Evolutionary conservation across 2,888 invertebrate genomes (phyloP), one percentile per base, ranked within the genome.

Genomic region (Asteroscopus sphinx): DNA sequence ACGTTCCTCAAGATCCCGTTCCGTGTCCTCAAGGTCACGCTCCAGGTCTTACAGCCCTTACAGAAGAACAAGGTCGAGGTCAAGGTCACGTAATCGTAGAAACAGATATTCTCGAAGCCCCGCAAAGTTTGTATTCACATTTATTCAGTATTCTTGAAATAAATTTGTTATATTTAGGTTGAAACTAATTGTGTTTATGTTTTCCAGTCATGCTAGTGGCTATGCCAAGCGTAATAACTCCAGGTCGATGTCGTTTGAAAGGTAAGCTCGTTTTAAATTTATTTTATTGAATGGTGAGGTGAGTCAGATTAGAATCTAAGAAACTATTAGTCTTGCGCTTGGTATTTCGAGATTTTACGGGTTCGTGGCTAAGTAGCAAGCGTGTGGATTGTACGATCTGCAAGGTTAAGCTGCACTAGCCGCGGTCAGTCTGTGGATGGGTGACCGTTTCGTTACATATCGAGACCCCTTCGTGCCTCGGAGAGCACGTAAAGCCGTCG

Each of bases 191-290:
- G 53, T 73, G 67, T 80, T 80, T 53, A 39, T 76, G 77, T 77
- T 87, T 88, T 84, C 77, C 88, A 89, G 90, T 84, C 80, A 87
- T 78, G 61, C 68, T 76, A 85, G 84, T 85, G 83, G 83, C 76
- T 90, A 87, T 85, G 78, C 84, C 75, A 92, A 90, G 82, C 92
- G 83, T 88, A 89, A 88, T 84, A 87, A 85, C 76, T 90, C 92
- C 79, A 89, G 92, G 79, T 92, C 92, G 64, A 84, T 87, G 80
- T 91, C 93, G 0, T 87, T 73, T 67, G 93, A 92, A 76, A 93
- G 93, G 93, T 94, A 91, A 93, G 91, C 83, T 83, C 58, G 80
- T 82, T 76, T 72, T 59, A 47, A 58, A 13, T 51, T 60, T 45
- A 6, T 49, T 60, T 57, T 60, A 45, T 79, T 73, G 42, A 73